Percentiles rank a stretch among this genome's conserved stretches.
These are phyloP conservation scores for Lacanobia oleracea DNA, from an alignment of 2,888 invertebrate species.

Conservation along the genomic window DNA sequence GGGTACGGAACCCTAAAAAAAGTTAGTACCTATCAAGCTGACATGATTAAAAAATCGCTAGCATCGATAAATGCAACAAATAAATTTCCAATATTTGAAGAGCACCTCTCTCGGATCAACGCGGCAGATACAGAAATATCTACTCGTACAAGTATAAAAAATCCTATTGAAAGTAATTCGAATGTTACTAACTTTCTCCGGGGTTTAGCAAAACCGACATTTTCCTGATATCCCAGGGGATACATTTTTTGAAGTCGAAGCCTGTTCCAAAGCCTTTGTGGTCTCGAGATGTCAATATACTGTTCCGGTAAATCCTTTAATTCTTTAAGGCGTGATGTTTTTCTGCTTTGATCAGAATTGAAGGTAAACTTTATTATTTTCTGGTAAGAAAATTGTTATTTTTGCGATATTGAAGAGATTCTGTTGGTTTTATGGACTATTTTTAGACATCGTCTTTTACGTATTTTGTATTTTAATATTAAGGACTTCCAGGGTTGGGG, in stretches of 20 bases:
- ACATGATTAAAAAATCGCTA: background rate
- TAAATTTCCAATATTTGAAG: background rate
- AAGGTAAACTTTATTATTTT: slow-evolving; percentile 28
- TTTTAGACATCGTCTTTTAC: background rate
- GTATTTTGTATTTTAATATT: no score
- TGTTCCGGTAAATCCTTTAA: slow-evolving; percentile 42
- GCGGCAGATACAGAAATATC: background rate
- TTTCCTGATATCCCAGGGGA: slow-evolving; percentile 31
- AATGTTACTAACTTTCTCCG: slow-evolving; percentile 26
- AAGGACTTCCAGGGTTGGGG: no score
- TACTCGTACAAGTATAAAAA: slow-evolving; percentile 25
- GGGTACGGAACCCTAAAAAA: no score
- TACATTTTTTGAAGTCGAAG: slow-evolving; percentile 43
- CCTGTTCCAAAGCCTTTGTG: slow-evolving; percentile 35
- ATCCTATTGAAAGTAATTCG: slow-evolving; percentile 41
- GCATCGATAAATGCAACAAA: slow-evolving; percentile 3
- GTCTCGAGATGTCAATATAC: slow-evolving; percentile 44
- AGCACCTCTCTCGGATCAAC: background rate
- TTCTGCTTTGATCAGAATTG: slow-evolving; percentile 16
- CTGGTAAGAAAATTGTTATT: background rate
- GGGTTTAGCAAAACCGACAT: slow-evolving; percentile 33
- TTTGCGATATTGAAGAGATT: background rate
- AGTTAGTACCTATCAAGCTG: no score
- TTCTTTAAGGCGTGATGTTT: slow-evolving; percentile 33
- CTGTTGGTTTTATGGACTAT: background rate